These are phyloP conservation scores for Trachelus tabidus DNA, from an alignment of 2,888 invertebrate genomes.

Conservation along the genomic window DNA sequence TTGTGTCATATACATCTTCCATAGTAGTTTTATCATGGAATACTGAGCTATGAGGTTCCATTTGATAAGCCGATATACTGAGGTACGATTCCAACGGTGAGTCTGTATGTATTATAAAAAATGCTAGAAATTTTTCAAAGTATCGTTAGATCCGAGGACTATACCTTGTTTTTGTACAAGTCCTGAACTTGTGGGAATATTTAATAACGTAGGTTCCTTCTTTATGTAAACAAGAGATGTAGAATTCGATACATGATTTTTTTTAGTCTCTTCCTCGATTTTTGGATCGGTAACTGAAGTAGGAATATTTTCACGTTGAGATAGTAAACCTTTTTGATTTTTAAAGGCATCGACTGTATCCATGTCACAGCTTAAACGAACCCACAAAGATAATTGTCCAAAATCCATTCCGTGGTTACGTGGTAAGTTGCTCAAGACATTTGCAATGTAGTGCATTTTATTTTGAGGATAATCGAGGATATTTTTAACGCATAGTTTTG, in stretches of 20 bases:
- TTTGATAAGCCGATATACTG: neutral
- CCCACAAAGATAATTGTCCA: slow-evolving; percentile 53
- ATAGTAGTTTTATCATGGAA: neutral
- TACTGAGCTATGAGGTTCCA: neutral
- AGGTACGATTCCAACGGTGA: neutral
- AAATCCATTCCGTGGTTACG: slow-evolving; percentile 35
- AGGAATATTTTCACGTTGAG: neutral
- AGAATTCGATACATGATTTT: neutral
- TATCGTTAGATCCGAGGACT: neutral
- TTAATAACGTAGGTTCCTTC: neutral
- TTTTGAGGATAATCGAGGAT: slow-evolving; percentile 55
- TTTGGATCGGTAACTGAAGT: neutral
- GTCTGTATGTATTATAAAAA: neutral
- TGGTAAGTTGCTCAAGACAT: slow-evolving; percentile 40
- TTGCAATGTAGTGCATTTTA: slow-evolving; percentile 48
- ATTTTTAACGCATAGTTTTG: slow-evolving; percentile 47
- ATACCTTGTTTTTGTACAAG: neutral
- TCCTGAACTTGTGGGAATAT: neutral
- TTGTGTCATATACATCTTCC: neutral
- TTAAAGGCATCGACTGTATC: slow-evolving; percentile 45
- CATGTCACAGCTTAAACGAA: slow-evolving; percentile 48
- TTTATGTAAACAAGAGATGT: neutral
- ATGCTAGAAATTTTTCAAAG: neutral
- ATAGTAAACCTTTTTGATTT: slow-evolving; percentile 23
- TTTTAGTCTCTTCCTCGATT: neutral